A percentile compares a stretch with the other conserved stretches of the same genome.
Evolutionary conservation across 2,113 vertebrate species (phyloP).

Genomic region (Cyrtonyx montezumae): DNA sequence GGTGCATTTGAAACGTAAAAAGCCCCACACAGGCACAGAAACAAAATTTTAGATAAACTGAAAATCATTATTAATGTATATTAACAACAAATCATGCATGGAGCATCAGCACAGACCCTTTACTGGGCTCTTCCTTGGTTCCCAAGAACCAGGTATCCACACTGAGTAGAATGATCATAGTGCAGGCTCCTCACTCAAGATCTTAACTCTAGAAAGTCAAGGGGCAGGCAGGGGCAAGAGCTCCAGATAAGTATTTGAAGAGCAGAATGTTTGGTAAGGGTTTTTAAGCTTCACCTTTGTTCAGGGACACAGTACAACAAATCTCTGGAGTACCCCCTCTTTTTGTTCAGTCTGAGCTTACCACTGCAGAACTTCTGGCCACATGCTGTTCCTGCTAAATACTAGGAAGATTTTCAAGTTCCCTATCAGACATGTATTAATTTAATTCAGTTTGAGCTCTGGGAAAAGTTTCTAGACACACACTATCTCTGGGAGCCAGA

Average conservation of each 20-base stretch:
- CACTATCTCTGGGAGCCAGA: background rate
- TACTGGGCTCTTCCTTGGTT: background rate
- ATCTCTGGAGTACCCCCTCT: background rate
- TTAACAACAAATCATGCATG: background rate
- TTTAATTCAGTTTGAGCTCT: background rate
- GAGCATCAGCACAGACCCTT: background rate
- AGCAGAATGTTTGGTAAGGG: background rate
- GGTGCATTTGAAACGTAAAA: background rate
- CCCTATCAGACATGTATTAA: background rate
- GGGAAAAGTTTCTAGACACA: background rate
- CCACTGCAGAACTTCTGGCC: background rate
- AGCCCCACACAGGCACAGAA: background rate
- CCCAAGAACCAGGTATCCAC: background rate
- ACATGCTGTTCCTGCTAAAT: background rate
- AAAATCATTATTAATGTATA: background rate
- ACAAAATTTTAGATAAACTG: background rate
- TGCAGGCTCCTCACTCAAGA: background rate
- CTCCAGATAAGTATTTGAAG: background rate
- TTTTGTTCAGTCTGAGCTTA: constrained; percentile 16
- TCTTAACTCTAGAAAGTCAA: background rate
- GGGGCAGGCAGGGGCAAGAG: background rate
- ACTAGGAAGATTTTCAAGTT: constrained; percentile 40
- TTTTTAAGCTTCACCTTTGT: constrained; percentile 21
- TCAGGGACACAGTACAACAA: background rate
- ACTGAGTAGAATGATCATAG: background rate